Conservation (phyloP, 2,797 vertebrate species). For the Crocodylus rhombifer region DNA sequence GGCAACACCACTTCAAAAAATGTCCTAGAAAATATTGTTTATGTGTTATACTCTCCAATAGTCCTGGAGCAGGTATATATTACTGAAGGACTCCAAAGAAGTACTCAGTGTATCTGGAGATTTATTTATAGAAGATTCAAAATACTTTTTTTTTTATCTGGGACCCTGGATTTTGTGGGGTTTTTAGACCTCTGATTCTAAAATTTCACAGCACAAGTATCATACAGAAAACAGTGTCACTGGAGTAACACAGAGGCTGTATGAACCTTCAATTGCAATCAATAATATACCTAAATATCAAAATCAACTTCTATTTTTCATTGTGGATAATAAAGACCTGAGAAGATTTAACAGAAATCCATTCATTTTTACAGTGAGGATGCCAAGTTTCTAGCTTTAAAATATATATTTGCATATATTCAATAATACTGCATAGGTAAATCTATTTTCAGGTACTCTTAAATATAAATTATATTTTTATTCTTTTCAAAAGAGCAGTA, state of each 20-base stretch:
- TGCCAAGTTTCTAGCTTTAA: background rate
- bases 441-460: background rate
- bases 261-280: background rate
- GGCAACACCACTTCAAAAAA: background rate
- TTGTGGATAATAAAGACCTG: slow-evolving; percentile 6
- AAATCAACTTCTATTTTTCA: background rate
- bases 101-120: background rate
- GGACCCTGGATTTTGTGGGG: background rate
- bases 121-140: slow-evolving; percentile 23
- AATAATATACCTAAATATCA: background rate
- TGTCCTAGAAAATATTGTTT: background rate
- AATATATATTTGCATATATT: background rate
- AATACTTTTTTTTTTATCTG: slow-evolving; percentile 1
- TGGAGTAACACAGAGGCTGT: background rate
- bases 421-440: background rate
- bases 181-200: background rate
- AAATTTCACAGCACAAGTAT: background rate
- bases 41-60: background rate
- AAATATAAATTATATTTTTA: background rate
- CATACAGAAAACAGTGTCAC: background rate
- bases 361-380: background rate
- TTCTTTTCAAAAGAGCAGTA: background rate
- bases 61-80: background rate
- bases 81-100: background rate
- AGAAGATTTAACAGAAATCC: background rate